These are phyloP conservation scores for Temnothorax longispinosus DNA, from an alignment of 1,140 invertebrate genomes.

Conservation along the genomic window DNA sequence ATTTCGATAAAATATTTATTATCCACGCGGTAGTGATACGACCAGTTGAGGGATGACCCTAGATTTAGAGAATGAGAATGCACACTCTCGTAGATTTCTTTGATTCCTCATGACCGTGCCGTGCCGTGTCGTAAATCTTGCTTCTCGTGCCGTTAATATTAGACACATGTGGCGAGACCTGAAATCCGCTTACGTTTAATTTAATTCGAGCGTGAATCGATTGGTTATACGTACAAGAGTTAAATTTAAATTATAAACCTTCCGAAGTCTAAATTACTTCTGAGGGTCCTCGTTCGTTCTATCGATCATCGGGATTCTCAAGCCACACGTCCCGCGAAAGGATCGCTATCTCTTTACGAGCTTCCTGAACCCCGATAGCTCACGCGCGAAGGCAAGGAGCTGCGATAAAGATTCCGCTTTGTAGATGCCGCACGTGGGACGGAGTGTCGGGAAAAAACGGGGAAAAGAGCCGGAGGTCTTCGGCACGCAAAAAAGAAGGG, in stretches of 20 bases:
- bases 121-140: conserved; percentile 50
- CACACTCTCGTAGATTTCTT: conserved; percentile 78
- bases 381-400: not conserved
- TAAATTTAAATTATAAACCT: not conserved
- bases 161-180: not conserved
- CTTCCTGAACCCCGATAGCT: conserved; percentile 11
- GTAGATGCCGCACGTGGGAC: not conserved
- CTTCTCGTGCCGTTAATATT: conserved; percentile 12
- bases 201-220: not conserved
- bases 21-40: conserved; percentile 1
- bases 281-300: not conserved
- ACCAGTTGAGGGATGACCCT: conserved; percentile 56
- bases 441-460: not conserved
- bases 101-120: conserved; percentile 58
- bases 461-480: not conserved
- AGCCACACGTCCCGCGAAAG: not conserved
- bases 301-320: conserved; percentile 35
- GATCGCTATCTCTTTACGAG: conserved; percentile 37
- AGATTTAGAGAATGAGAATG: conserved; percentile 75
- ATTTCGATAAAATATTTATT: conserved; percentile 79
- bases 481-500: not conserved
- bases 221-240: not conserved
- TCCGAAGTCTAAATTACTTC: not conserved
- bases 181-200: not conserved
- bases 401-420: conserved; percentile 45